phyloP scores from a whole-genome alignment of 2,113 vertebrate genomes.

The Herpetotheres cachinnans region DNA sequence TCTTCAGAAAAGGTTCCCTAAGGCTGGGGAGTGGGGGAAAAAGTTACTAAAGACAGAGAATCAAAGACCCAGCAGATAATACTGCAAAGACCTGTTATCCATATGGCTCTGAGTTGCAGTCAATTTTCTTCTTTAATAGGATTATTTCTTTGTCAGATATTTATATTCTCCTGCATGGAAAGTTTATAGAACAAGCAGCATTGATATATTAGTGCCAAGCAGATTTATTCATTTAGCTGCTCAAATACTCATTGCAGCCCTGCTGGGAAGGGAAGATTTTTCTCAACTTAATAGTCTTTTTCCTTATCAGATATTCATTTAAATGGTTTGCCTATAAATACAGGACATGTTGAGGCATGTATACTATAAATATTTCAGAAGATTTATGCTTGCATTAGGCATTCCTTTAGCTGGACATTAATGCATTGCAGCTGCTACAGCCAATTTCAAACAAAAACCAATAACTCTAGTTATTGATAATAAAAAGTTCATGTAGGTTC shows the following conservation, averaged over 20 bases:
- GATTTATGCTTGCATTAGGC: constrained; percentile 50
- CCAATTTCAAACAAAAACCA: neutral
- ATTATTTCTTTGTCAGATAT: constrained; percentile 53
- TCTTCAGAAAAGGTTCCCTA: neutral
- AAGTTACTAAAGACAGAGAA: neutral
- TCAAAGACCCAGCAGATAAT: constrained; percentile 32
- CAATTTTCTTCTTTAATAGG: constrained; percentile 34
- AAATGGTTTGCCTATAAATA: constrained; percentile 64
- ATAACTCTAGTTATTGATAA: neutral
- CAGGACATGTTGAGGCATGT: constrained; percentile 9
- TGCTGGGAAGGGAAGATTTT: constrained; percentile 56
- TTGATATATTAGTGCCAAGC: constrained; percentile 54
- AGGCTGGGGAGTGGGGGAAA: neutral
- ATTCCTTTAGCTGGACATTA: constrained; percentile 44
- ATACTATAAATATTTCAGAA: constrained; percentile 60
- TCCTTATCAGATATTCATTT: constrained; percentile 61
- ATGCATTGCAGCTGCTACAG: neutral
- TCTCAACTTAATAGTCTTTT: constrained; percentile 47
- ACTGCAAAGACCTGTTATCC: constrained; percentile 2
- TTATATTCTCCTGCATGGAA: constrained; percentile 50
- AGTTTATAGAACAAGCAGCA: constrained; percentile 48
- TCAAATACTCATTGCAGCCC: constrained; percentile 15
- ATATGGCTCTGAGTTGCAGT: neutral
- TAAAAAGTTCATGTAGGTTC: neutral
- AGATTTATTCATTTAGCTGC: constrained; percentile 59